Base-by-base conservation (phyloP, 2,113 vertebrate genomes). In the Pteronura brasiliensis region DNA sequence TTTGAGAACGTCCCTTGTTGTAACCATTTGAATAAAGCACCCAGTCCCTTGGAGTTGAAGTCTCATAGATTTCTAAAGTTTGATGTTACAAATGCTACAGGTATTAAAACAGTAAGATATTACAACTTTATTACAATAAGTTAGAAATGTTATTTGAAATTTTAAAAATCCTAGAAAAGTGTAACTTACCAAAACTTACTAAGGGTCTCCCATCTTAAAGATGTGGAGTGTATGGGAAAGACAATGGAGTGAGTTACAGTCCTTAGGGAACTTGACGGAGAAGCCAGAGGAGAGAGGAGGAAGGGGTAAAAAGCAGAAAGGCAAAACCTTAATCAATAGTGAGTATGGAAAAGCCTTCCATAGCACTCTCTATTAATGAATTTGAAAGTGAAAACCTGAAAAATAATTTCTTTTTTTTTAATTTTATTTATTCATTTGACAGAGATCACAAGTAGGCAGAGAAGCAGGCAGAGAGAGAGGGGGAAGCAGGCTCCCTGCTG, bases 351-450 rank as follows among this genome's bases (percentile, higher is more conserved):
- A 74, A 74, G 80, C 14, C 52, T 65, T 72, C 71, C 63, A 39
- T 11, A 57, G 44, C 21, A 17, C 18, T 27, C 27, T 89, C 4
- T 25, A 31, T 67, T 61, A 90, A 65, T 3, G 2, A 93, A 87
- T 93, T 14, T 87, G 39, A 55, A 90, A 90, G 25, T 36, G 72
- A 92, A 96, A 96, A 31, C 77, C 34, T 88, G 31, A 39, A 92
- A 88, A 88, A 69, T 67, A 61, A 77, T 76, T 87, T 49, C 11
- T 49, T 12, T 49, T 49, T 47, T 17, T 55, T 55, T 55, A 4
- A 55, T 55, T 55, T 55, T 55, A 55, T 55, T 18, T 55, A 18
- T 55, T 55, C 18, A 55, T 55, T 18, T 55, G 52, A 55, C 6
- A 55, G 52, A 55, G 52, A 6, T 55, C 52, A 18, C 52, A 55